These are phyloP conservation scores for Fragum sueziense DNA, from an alignment of 2,888 invertebrate species.

Conservation along the genomic window DNA sequence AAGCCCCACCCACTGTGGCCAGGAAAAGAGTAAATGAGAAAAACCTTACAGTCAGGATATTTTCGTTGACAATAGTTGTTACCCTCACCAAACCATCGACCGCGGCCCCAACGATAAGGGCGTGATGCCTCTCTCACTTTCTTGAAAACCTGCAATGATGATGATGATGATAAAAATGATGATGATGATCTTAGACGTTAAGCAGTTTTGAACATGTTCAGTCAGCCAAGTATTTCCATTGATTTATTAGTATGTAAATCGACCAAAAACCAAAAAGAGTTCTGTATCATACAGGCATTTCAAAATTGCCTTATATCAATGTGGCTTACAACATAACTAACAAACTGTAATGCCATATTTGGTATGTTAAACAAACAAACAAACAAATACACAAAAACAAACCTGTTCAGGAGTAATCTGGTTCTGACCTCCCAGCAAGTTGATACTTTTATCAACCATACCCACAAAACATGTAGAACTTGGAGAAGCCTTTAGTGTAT, in stretches of 20 bases:
- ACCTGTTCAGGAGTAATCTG: conserved; percentile 74
- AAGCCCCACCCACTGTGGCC: too few relatives aligned
- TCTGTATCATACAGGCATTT: too few relatives aligned
- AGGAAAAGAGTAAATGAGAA: background rate
- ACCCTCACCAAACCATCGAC: conserved; percentile 58
- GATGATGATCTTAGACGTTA: too few relatives aligned
- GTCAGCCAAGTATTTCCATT: too few relatives aligned
- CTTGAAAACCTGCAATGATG: conserved; percentile 40
- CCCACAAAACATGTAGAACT: conserved; percentile 86
- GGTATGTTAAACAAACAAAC: too few relatives aligned
- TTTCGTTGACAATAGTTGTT: conserved; percentile 62
- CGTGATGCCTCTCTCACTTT: conserved; percentile 32
- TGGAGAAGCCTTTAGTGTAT: conserved; percentile 83
- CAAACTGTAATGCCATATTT: too few relatives aligned
- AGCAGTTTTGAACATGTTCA: too few relatives aligned
- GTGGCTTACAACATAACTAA: too few relatives aligned
- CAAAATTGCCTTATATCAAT: too few relatives aligned
- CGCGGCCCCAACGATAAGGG: conserved; percentile 29
- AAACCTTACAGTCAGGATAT: conserved; percentile 25
- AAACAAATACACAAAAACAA: too few relatives aligned
- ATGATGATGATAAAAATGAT: too few relatives aligned
- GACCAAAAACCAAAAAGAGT: background rate
- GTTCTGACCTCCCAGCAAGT: conserved; percentile 80
- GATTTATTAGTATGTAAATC: background rate
- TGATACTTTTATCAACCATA: conserved; percentile 85